A percentile compares a stretch with the other conserved stretches of the same genome.
These are phyloP conservation scores for Anarsia innoxiella DNA, from an alignment of 2,888 invertebrate species.

Conservation along the genomic window DNA sequence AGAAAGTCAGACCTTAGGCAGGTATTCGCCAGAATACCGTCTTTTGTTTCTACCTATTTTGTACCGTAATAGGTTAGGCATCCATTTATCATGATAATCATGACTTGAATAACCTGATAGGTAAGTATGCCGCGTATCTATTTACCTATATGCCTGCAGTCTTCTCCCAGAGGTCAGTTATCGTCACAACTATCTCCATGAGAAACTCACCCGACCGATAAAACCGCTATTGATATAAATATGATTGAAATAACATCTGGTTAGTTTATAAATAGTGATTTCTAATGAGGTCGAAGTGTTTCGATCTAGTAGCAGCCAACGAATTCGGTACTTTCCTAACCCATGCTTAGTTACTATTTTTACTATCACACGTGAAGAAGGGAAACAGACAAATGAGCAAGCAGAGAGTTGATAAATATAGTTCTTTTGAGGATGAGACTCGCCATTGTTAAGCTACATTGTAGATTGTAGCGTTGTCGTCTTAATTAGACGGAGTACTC, in stretches of 20 bases:
- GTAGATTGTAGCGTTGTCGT: constrained; percentile 16
- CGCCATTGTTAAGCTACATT: constrained; percentile 16
- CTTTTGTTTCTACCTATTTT: constrained; percentile 13
- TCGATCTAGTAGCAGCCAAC: no score
- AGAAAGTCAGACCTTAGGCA: constrained; percentile 36
- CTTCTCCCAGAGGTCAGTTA: constrained; percentile 11
- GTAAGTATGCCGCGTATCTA: constrained; percentile 8
- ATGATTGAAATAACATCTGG: constrained; percentile 4
- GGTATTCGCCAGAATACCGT: constrained; percentile 11
- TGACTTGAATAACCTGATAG: constrained; percentile 11
- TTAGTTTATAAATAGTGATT: constrained; percentile 5
- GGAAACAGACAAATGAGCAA: constrained; percentile 19
- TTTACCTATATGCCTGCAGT: constrained; percentile 2
- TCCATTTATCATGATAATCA: no score
- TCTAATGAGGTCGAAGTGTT: constrained; percentile 6
- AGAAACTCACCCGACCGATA: constrained; percentile 3
- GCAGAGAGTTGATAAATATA: constrained; percentile 16
- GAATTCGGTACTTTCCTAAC: no score
- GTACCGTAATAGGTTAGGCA: constrained; percentile 14
- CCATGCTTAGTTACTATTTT: constrained; percentile 10
- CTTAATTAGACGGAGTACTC: constrained; percentile 23
- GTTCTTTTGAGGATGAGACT: constrained; percentile 16
- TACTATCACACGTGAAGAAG: constrained; percentile 15
- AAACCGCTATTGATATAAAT: constrained; percentile 8
- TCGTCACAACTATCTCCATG: constrained; percentile 9